Conservation (phyloP, 2,797 vertebrate genomes). For the Coccyzus lansbergi region DNA sequence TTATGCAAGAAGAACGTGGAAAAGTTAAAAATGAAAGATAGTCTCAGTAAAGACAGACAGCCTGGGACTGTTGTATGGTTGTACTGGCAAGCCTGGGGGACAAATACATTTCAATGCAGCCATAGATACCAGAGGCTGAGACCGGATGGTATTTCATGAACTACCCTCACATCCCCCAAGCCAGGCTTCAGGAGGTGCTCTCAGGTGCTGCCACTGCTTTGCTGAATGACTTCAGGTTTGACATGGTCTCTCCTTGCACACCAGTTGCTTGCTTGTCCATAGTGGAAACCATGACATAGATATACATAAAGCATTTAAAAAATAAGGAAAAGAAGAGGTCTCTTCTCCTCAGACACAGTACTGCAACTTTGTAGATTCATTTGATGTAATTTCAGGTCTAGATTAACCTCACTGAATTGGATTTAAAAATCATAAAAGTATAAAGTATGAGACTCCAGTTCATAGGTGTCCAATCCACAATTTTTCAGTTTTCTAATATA, state of each 20-base stretch:
- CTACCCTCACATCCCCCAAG: accelerated
- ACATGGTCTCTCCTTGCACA: background rate
- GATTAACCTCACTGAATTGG: background rate
- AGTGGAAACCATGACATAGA: background rate
- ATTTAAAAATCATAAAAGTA: background rate
- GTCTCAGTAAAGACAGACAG: background rate
- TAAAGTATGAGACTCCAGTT: background rate
- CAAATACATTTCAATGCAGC: background rate
- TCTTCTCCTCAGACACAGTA: background rate
- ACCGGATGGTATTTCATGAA: background rate
- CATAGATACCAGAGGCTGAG: background rate
- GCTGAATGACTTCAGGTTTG: background rate
- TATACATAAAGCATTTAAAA: background rate
- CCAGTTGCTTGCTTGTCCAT: background rate
- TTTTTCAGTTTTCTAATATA: background rate
- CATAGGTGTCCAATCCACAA: background rate
- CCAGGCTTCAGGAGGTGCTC: background rate
- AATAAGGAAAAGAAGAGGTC: background rate
- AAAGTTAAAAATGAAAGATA: background rate
- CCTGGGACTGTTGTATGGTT: background rate
- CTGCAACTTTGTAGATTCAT: background rate
- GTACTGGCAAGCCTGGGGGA: background rate
- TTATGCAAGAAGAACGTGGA: background rate
- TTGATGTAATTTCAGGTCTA: background rate
- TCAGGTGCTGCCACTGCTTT: background rate